Conservation (phyloP, 1,140 invertebrate genomes). For the Psilanteris sp. region DNA sequence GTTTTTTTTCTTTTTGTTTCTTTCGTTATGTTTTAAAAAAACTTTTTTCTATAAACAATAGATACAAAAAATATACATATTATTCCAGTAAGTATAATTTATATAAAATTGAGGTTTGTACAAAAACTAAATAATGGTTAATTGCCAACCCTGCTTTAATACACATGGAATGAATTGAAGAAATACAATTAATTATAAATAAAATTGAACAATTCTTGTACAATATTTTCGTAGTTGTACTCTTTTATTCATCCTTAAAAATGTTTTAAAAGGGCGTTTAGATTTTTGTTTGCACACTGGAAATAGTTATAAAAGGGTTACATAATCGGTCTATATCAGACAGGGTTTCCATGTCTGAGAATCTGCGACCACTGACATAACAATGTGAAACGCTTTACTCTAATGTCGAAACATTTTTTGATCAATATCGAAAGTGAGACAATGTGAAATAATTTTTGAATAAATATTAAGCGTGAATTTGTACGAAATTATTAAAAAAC, state of each 20-base stretch:
- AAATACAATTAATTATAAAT: constrained; percentile 16
- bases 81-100: too few species aligned
- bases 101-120: too few species aligned
- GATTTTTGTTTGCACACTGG: constrained; percentile 7
- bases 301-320: constrained; percentile 20
- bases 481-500: background rate
- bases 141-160: constrained; percentile 27
- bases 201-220: constrained; percentile 24
- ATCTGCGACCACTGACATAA: background rate
- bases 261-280: constrained; percentile 8
- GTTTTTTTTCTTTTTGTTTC: too few species aligned
- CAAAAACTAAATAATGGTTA: too few species aligned
- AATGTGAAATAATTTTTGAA: constrained; percentile 4
- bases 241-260: constrained; percentile 14
- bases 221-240: constrained; percentile 22
- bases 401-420: too few species aligned
- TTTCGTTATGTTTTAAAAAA: too few species aligned
- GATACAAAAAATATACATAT: too few species aligned
- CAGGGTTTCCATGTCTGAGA: constrained; percentile 25
- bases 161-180: constrained; percentile 12
- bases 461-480: background rate
- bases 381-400: too few species aligned
- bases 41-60: too few species aligned
- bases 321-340: constrained; percentile 11
- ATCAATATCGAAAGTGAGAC: constrained; percentile 8